phyloP scores from a whole-genome alignment of 2,113 vertebrate species.

The Cathartes aura region DNA sequence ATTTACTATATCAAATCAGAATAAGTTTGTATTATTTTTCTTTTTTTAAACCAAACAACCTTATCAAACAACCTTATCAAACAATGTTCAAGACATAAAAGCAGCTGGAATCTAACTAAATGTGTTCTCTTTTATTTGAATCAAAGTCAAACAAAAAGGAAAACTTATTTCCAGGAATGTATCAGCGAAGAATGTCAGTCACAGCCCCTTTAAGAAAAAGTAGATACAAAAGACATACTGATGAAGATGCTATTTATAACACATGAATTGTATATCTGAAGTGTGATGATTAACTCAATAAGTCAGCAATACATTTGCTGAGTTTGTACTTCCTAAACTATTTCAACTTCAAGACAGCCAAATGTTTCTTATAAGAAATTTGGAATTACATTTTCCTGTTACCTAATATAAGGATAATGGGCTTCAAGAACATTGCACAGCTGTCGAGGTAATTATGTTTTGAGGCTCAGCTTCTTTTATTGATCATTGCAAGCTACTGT shows the following conservation, averaged over 20 bases:
- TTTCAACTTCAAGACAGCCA: background rate
- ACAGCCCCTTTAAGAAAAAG: background rate
- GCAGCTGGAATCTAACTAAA: background rate
- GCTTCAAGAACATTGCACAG: background rate
- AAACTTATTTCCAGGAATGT: background rate
- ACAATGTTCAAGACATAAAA: background rate
- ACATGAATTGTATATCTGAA: rapidly evolving
- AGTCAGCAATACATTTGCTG: background rate
- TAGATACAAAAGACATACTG: background rate
- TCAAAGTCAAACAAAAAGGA: background rate
- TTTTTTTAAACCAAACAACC: background rate
- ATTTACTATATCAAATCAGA: background rate
- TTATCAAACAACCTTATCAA: background rate
- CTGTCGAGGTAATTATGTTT: background rate
- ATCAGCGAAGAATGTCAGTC: background rate
- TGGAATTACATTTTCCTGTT: background rate
- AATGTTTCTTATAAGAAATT: background rate
- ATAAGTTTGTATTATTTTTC: background rate
- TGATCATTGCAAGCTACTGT: background rate
- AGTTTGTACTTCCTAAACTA: background rate
- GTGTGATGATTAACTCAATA: background rate
- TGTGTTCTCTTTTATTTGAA: background rate
- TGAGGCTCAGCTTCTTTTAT: background rate
- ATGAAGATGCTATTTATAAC: background rate
- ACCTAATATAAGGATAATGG: background rate